phyloP scores from a whole-genome alignment of 2,888 invertebrate genomes.

The Hylaea fasciaria region DNA sequence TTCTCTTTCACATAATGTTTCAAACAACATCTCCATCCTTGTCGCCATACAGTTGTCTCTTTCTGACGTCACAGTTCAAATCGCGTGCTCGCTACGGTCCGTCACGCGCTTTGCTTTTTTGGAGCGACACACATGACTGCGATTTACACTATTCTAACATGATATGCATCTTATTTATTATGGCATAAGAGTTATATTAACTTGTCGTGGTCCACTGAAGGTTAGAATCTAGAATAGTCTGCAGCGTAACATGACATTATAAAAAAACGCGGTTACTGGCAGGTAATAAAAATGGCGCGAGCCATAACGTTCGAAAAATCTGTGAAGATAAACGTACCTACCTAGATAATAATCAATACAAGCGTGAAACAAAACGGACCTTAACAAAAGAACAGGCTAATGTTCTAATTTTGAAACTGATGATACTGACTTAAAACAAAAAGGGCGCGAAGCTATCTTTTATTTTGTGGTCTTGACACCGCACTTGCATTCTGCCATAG shows the following conservation, averaged over 20 bases:
- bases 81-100: slow-evolving; percentile 40
- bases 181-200: slow-evolving; percentile 24
- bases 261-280: slow-evolving; percentile 15
- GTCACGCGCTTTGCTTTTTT: slow-evolving; percentile 56
- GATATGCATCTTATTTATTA: slow-evolving; percentile 31
- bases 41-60: slow-evolving; percentile 30
- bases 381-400: not conserved
- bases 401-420: too few relatives aligned
- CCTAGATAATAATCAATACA: too few relatives aligned
- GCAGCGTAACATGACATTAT: slow-evolving; percentile 13
- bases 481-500: not conserved
- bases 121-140: slow-evolving; percentile 41
- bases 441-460: too few relatives aligned
- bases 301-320: not conserved
- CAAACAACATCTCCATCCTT: slow-evolving; percentile 1
- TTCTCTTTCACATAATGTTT: slow-evolving; percentile 20
- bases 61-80: slow-evolving; percentile 34
- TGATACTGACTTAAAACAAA: too few relatives aligned
- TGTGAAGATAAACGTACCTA: not conserved
- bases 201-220: slow-evolving; percentile 2
- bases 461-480: too few relatives aligned
- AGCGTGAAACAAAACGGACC: not conserved
- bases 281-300: slow-evolving; percentile 24
- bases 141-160: slow-evolving; percentile 29
- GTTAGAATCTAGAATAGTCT: slow-evolving; percentile 24